A percentile compares a stretch with the other conserved stretches of the same genome.
These are phyloP conservation scores for Antedon mediterranea DNA, from an alignment of 53 echinoderm and acorn worm genomes.

Conservation along the genomic window DNA sequence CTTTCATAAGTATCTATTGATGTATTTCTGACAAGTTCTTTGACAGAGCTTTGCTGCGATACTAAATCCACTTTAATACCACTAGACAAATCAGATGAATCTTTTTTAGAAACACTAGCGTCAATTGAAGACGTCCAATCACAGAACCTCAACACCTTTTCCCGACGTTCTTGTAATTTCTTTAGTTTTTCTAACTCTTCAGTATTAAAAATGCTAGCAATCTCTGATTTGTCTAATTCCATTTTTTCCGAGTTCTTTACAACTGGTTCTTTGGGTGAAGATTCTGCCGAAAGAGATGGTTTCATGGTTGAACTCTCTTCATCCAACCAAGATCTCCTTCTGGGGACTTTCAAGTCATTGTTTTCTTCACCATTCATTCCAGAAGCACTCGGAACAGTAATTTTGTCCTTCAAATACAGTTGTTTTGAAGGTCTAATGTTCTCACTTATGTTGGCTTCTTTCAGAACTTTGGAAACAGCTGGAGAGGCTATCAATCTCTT, in stretches of 20 bases:
- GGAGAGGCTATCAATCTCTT: slow-evolving; percentile 11
- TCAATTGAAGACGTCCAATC: background rate
- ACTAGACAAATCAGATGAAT: background rate
- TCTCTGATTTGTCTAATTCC: background rate
- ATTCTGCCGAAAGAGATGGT: slow-evolving; percentile 40
- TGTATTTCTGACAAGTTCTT: background rate
- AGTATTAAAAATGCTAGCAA: background rate
- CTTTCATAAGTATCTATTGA: slow-evolving; percentile 26
- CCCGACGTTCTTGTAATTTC: background rate
- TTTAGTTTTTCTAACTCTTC: background rate
- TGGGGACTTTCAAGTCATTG: slow-evolving; percentile 6
- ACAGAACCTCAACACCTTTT: background rate
- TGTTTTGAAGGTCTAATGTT: slow-evolving; percentile 59
- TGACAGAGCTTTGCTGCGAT: background rate
- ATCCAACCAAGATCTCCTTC: slow-evolving; percentile 77
- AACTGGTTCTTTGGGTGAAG: background rate
- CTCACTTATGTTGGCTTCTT: slow-evolving; percentile 9
- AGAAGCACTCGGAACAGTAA: slow-evolving; percentile 20
- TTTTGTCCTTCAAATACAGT: slow-evolving; percentile 71
- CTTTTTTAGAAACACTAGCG: background rate
- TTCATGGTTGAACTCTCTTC: slow-evolving; percentile 44
- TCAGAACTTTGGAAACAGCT: slow-evolving; percentile 23
- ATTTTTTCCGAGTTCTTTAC: background rate
- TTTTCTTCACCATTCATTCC: slow-evolving; percentile 6
- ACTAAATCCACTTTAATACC: background rate